Base-by-base conservation (phyloP, 2,888 invertebrate genomes). In the Leptopilina syphax region DNA sequence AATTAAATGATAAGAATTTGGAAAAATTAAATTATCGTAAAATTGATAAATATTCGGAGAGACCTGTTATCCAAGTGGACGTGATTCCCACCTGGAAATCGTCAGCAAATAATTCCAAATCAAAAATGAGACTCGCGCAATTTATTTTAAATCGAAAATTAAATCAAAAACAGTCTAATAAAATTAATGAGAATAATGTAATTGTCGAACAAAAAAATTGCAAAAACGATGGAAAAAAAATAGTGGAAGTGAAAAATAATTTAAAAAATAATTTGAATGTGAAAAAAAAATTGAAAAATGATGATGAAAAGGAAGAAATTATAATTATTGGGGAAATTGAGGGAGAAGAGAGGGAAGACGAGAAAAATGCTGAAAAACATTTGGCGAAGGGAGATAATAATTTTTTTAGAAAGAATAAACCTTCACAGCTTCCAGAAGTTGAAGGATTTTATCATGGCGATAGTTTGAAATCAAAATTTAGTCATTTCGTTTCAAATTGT, bases 291-390 rank as follows among this genome's bases (percentile, higher is more conserved):
- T 18, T 24, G 24, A 6, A 60, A 18, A n/a, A n/a, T 12, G 2
- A n/a, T 18, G 18, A 60, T 60, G n/a, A 57, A n/a, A 47, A 57
- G 5, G 57, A 13, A 12, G 57, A 57, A 57, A 57, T n/a, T 2
- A 57, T 5, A 13, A 13, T n/a, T 57, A 13, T 7, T 18, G 7
- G 7, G 6, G 24, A 60, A 60, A 60, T n/a, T 60, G n/a, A 18
- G 18, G 2, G 7, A 8, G 18, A 60, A 34, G 34, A 66, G n/a
- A 41, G 10, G 9, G 65, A 66, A 0, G 9, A 12, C n/a, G 41
- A 66, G 13, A 41, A 66, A 41, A 13, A n/a, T 66, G 66, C 13
- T 5, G 66, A 66, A 41, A 66, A 66, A n/a, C 12, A 66, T 66
- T 13, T 66, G 3, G 41, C 27, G 3, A 44, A 66, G 9, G 66